Conservation (phyloP, 2,113 vertebrate genomes). For the Sitta europaea region DNA sequence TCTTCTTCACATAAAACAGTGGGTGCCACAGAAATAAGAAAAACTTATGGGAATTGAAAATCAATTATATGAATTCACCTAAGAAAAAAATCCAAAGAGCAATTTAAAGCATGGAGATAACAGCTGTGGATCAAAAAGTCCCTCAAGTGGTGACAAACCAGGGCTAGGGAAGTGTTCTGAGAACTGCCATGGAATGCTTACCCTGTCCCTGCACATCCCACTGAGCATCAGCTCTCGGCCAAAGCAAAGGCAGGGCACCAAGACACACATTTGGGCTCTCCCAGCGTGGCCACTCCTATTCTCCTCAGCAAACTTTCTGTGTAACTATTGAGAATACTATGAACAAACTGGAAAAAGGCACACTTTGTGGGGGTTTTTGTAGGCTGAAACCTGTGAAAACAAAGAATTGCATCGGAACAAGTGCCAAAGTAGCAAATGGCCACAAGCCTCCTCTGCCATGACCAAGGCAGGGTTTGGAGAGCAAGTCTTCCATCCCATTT, state of each 20-base stretch:
- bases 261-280: background rate
- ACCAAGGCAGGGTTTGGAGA: background rate
- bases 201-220: background rate
- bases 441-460: background rate
- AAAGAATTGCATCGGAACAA: background rate
- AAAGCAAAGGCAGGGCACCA: background rate
- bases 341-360: background rate
- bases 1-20: background rate
- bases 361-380: rapidly evolving
- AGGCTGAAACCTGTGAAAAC: background rate
- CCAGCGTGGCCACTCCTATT: rapidly evolving
- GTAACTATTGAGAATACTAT: rapidly evolving
- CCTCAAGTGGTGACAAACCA: background rate
- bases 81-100: background rate
- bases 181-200: background rate
- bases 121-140: background rate
- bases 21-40: background rate
- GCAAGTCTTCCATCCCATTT: background rate
- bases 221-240: background rate
- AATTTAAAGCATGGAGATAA: background rate
- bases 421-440: background rate
- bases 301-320: background rate
- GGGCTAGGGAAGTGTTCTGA: background rate
- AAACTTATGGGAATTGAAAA: background rate
- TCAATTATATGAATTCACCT: background rate